Evolutionary conservation across 35 echinoderm and acorn worm species (phyloP).

Genomic region (Anneissia japonica): DNA sequence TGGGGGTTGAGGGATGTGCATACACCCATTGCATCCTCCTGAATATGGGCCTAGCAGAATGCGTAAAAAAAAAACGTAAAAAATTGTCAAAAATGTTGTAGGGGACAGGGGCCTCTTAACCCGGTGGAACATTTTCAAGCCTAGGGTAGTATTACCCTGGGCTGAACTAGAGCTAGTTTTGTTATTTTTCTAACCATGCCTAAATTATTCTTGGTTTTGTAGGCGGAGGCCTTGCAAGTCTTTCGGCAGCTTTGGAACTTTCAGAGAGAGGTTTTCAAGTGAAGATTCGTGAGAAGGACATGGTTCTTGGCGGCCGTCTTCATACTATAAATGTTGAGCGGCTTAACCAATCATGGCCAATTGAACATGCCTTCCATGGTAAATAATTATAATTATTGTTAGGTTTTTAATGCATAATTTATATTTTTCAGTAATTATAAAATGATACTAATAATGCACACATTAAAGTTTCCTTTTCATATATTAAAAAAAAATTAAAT

Average conservation of each 20-base stretch:
- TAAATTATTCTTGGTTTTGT: background rate
- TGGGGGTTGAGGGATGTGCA: no score
- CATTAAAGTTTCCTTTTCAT: constrained; percentile 14
- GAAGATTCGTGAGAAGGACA: constrained; percentile 45
- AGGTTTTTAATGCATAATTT: no score
- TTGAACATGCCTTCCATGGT: constrained; percentile 63
- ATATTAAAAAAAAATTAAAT: background rate
- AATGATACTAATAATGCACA: background rate
- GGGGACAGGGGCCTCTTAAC: no score
- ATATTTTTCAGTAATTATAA: no score
- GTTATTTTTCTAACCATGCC: no score
- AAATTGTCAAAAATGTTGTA: no score
- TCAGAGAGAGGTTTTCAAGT: constrained; percentile 66
- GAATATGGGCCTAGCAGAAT: no score
- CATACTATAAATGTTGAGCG: constrained; percentile 15
- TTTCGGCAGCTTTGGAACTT: constrained; percentile 70
- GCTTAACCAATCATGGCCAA: constrained; percentile 35
- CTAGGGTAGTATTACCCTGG: no score
- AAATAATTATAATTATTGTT: background rate
- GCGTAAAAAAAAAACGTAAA: no score
- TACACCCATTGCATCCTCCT: no score
- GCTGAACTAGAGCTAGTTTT: no score
- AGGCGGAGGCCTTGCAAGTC: constrained; percentile 64
- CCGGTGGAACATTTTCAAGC: no score
- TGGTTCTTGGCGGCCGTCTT: constrained; percentile 45